Base-by-base conservation (phyloP, 2,113 vertebrate species). In the Odontophorus gujanensis region DNA sequence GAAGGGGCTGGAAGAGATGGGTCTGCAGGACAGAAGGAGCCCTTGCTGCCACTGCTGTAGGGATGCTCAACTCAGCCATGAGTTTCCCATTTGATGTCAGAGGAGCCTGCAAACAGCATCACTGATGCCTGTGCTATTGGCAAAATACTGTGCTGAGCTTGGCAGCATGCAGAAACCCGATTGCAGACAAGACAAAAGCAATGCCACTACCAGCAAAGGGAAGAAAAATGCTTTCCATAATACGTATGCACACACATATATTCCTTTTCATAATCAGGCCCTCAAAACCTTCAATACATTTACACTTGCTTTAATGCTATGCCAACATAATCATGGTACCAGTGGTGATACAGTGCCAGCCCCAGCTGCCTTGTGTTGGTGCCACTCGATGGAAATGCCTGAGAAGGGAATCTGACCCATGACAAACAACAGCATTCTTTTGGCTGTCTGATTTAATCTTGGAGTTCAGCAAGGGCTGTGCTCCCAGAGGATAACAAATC, bases 401-500 rank as follows among this genome's bases (percentile, higher is more conserved):
- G 7, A 38, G 80, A 95, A 83, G 68, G 87, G 72, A 45, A 74
- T 43, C 38, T 0, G 1, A 91, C 55, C 82, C 80, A 26, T 53
- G 78, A 81, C 10, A 83, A 93, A 81, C 73, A 88, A 2, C 30
- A 78, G 73, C 66, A 26, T 22, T 68, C 80, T 88, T 67, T 84
- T 71, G 87, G 91, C 85, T 95, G 89, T 92, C 24, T 2, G 57
- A 81, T 86, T 90, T 76, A 87, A 57, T 91, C 79, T 93, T 9
- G 1, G 79, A 89, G 93, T 89, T 92, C 89, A 81, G 84, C 1
- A 0, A 90, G 77, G 90, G 90, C 69, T 90, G 48, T 20, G 80
- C 53, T 92, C 93, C 87, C 95, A 88, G 81, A 93, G 92, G 93
- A 88, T 83, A 95, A 94, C 69, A 94, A 86, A 88, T 43, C 86